phyloP scores from a whole-genome alignment of 2,888 invertebrate species.

The Tupiocoris notatus region DNA sequence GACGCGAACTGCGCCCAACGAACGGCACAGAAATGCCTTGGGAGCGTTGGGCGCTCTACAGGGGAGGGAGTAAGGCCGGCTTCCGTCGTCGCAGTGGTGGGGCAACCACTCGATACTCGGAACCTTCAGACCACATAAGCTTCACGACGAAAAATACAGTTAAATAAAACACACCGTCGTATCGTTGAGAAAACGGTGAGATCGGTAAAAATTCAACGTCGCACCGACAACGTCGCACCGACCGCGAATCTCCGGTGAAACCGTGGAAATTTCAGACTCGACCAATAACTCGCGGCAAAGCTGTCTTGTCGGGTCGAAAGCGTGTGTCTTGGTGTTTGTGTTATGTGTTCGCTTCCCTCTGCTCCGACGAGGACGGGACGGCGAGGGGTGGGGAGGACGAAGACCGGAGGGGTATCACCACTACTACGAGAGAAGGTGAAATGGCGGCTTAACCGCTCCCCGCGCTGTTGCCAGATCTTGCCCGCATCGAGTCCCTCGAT shows the following conservation, averaged over 20 bases:
- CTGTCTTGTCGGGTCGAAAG: background rate
- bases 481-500: background rate
- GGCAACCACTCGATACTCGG: slow-evolving; percentile 25
- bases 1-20: slow-evolving; percentile 25
- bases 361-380: background rate
- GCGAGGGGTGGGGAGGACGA: background rate
- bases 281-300: background rate
- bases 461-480: slow-evolving; percentile 35
- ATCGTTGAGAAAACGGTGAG: too few relatives aligned
- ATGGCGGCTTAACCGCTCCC: slow-evolving; percentile 37
- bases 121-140: background rate
- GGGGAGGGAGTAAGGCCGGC: slow-evolving; percentile 32
- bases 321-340: background rate
- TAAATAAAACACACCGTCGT: background rate
- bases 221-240: too few relatives aligned
- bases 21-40: slow-evolving; percentile 9
- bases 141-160: background rate
- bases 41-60: slow-evolving; percentile 16
- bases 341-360: background rate
- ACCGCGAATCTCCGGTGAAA: too few relatives aligned
- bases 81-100: background rate
- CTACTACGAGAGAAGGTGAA: slow-evolving; percentile 18
- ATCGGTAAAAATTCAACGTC: too few relatives aligned
- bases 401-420: background rate
- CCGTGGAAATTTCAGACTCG: background rate